A percentile compares a stretch with the other conserved stretches of the same genome.
Conservation (phyloP, 2,113 vertebrate species). For the Neomonachus schauinslandi region DNA sequence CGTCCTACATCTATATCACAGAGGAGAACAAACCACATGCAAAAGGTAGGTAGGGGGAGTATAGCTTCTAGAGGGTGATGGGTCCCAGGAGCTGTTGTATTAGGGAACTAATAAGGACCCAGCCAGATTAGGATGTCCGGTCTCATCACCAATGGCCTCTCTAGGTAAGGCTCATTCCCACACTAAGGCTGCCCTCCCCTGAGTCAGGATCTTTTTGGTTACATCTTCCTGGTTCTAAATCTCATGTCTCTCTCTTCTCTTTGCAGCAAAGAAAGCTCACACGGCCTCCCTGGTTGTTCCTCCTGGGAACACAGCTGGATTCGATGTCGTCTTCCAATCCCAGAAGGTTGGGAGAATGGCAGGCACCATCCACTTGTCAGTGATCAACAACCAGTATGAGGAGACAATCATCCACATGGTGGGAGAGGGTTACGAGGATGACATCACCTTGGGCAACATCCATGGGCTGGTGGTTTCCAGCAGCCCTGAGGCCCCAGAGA, state of each 20-base stretch:
- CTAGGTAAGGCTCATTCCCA: neutral
- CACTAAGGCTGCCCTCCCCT: neutral
- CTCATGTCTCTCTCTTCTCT: neutral
- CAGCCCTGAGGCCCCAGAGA: neutral
- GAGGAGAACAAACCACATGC: neutral
- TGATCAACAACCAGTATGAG: conserved; percentile 88
- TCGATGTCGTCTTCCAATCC: conserved; percentile 90
- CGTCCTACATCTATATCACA: conserved; percentile 77
- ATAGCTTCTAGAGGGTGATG: neutral
- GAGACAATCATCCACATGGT: conserved; percentile 85
- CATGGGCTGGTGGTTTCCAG: conserved; percentile 64
- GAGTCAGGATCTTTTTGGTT: neutral
- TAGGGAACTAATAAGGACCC: neutral
- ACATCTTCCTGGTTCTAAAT: neutral
- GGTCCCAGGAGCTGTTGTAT: neutral
- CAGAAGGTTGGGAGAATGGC: conserved; percentile 78
- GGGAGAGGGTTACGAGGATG: conserved; percentile 90
- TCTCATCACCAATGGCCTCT: neutral
- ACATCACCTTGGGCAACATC: conserved; percentile 91
- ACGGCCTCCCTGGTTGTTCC: conserved; percentile 83
- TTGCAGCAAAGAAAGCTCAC: conserved; percentile 86
- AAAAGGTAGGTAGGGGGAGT: conserved; percentile 58
- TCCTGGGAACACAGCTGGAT: conserved; percentile 82
- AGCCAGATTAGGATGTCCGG: neutral
- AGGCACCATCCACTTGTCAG: conserved; percentile 85